These are phyloP conservation scores for Ambastaia sidthimunki DNA, from an alignment of 2,797 vertebrate species.

Conservation along the genomic window DNA sequence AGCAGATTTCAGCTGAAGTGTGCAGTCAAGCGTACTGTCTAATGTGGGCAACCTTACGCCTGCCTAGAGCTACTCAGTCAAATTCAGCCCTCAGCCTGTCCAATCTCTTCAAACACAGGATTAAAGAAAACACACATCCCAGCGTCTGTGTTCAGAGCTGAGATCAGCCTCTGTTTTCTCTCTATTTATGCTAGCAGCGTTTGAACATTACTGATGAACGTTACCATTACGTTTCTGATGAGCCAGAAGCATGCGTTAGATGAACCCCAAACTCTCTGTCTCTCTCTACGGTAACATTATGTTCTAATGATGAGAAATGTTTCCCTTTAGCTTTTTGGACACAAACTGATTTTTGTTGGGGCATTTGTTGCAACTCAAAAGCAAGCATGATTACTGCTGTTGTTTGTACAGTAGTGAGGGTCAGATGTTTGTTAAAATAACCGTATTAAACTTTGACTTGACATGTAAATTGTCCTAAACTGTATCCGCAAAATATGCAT, in stretches of 20 bases:
- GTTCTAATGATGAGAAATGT: neutral
- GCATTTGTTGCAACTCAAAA: neutral
- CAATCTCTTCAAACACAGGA: conserved; percentile 51
- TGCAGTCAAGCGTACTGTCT: conserved; percentile 43
- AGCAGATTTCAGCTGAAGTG: conserved; percentile 54
- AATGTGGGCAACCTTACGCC: conserved; percentile 54
- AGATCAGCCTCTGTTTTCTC: conserved; percentile 2
- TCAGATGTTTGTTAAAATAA: too few species aligned
- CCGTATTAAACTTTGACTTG: too few species aligned
- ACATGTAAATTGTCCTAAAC: too few species aligned
- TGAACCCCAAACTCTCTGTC: neutral
- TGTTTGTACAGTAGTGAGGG: neutral
- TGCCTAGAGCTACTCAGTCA: conserved; percentile 52
- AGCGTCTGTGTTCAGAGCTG: conserved; percentile 32
- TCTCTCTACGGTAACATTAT: neutral
- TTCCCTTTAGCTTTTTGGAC: neutral
- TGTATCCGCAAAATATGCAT: too few species aligned
- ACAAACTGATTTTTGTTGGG: too few species aligned
- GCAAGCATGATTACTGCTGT: neutral
- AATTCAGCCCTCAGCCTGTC: conserved; percentile 49
- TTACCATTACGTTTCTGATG: conserved; percentile 49
- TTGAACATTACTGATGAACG: too few species aligned
- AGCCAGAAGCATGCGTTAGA: conserved; percentile 13
- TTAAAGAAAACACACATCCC: conserved; percentile 47
- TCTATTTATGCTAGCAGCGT: conserved; percentile 22